phyloP scores from a whole-genome alignment of 2,113 vertebrate genomes.

The Colossoma macropomum region DNA sequence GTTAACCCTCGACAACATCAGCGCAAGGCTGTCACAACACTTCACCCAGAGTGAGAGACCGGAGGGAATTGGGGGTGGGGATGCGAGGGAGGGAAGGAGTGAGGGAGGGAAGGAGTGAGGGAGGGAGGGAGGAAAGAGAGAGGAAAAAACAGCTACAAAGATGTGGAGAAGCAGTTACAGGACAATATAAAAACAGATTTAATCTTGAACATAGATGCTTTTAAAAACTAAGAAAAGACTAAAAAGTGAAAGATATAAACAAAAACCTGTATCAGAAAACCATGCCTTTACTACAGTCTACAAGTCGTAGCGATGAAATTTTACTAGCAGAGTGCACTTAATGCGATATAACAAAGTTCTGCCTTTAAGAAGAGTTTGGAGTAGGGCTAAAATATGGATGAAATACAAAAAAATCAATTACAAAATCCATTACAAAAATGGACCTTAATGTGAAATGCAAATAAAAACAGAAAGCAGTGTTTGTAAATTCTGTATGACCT shows the following conservation, averaged over 20 bases:
- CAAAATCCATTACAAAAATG: too few species aligned
- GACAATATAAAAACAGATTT: not conserved
- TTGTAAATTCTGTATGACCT: too few species aligned
- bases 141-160: slow-evolving; percentile 38
- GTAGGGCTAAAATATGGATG: too few species aligned
- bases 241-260: not conserved
- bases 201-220: not conserved
- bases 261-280: not conserved
- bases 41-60: slow-evolving; percentile 51
- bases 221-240: not conserved
- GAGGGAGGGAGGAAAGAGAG: slow-evolving; percentile 32
- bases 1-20: slow-evolving; percentile 79
- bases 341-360: too few species aligned
- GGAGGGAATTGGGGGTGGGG: not conserved
- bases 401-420: too few species aligned
- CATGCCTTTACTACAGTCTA: too few species aligned
- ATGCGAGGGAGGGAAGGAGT: slow-evolving; percentile 44
- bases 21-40: slow-evolving; percentile 82
- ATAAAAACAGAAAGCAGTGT: too few species aligned
- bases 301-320: too few species aligned
- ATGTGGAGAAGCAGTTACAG: not conserved
- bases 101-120: slow-evolving; percentile 23
- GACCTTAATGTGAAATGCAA: too few species aligned
- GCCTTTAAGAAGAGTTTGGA: too few species aligned
- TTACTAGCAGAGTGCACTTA: too few species aligned